Base-by-base conservation (phyloP, 2,113 vertebrate species). In the Pluvianellus socialis region DNA sequence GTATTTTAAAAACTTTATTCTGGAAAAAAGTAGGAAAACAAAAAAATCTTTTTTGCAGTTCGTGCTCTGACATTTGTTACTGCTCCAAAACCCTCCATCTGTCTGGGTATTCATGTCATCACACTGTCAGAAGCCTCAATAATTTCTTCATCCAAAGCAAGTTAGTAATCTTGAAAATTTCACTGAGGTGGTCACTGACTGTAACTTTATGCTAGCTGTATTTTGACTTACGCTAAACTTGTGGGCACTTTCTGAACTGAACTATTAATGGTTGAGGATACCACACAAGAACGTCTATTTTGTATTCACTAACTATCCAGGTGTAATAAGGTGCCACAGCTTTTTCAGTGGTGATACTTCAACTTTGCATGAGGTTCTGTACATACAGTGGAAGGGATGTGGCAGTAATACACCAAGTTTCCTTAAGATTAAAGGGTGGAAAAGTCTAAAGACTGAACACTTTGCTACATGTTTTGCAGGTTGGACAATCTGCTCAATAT, bases 401-500 rank as follows among this genome's bases (percentile, higher is more conserved):
- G 90, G 77, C 70, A 94, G 52, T 95, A 95, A 84, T 17, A 22
- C 67, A 72, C 49, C 67, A 70, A 79, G 40, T 86, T 96, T 95
- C 95, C 92, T 95, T 89, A 74, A 71, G 28, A 33, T 40, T 47
- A 49, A 95, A 59, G 18, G 1, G 4, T 86, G 67, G 33, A 56
- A 72, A 91, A 88, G 79, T 92, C 85, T 92, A 84, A 97, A 98
- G 97, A 98, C 95, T 98, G 96, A 98, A 96, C 27, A 93, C 91
- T 98, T 97, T 98, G 94, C 96, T 98, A 97, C 98, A 98, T 98
- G 88, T 98, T 97, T 99, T 98, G 96, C 97, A 99, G 99, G 98
- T 98, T 99, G 99, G 99, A 99, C 98, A 99, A 99, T 98, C 98
- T 99, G 98, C 99, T 99, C 97, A 99, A 99, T 98, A 99, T 99